These are phyloP conservation scores for Toxonevra muliebris DNA, from an alignment of 2,888 invertebrate genomes.

Conservation along the genomic window DNA sequence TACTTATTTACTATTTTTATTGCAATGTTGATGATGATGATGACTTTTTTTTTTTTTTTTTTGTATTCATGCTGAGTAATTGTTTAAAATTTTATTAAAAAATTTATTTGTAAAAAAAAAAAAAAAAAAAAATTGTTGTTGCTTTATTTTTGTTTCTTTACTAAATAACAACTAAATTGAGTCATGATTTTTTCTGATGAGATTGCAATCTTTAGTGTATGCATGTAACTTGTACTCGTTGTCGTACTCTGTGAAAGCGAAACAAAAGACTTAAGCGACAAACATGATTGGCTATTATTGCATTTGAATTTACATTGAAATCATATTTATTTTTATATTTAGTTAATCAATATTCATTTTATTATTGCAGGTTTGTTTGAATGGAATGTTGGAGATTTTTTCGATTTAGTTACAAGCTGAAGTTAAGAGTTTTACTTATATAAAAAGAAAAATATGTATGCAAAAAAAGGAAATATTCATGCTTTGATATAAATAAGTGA, in stretches of 20 bases:
- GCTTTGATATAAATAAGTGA: too few relatives aligned
- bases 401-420: too few relatives aligned
- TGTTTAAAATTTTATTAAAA: background rate
- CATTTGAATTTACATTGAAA: background rate
- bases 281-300: background rate
- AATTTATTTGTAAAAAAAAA: background rate
- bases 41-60: background rate
- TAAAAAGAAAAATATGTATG: too few relatives aligned
- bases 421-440: too few relatives aligned
- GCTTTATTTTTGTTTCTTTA: background rate
- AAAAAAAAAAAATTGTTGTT: background rate
- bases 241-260: background rate
- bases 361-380: too few relatives aligned
- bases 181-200: background rate
- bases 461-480: too few relatives aligned
- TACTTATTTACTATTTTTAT: background rate
- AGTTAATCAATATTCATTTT: too few relatives aligned
- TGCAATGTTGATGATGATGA: background rate
- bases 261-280: conserved; percentile 13
- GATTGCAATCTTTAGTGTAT: too few relatives aligned
- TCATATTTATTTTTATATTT: too few relatives aligned
- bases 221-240: too few relatives aligned
- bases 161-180: background rate
- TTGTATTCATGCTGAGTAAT: background rate
- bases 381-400: too few relatives aligned